Conservation (phyloP, 2,113 vertebrate species). For the Muntiacus muntjak region DNA sequence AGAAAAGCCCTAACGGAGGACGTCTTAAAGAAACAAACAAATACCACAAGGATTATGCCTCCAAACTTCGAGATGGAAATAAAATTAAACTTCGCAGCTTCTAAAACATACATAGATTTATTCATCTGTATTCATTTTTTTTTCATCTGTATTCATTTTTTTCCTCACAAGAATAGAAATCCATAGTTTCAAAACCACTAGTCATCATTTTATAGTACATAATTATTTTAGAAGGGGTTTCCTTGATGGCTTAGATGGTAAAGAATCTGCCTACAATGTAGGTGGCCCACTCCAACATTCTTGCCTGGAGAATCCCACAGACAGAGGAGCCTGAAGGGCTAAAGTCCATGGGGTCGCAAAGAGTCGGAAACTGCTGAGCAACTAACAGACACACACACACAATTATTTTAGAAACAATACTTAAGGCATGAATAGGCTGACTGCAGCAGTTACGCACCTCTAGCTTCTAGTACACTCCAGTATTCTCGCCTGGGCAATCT, state of each 20-base stretch:
- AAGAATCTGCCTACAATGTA: background rate
- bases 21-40: background rate
- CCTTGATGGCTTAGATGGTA: background rate
- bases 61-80: background rate
- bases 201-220: background rate
- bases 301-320: background rate
- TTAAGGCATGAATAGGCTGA: background rate
- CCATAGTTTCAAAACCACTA: background rate
- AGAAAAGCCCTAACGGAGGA: background rate
- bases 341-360: background rate
- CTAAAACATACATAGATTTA: background rate
- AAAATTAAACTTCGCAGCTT: background rate
- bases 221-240: background rate
- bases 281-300: background rate
- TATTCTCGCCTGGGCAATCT: background rate
- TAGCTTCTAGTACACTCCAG: background rate
- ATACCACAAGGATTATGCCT: background rate
- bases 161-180: background rate
- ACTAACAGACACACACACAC: background rate
- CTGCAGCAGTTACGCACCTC: background rate
- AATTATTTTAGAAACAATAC: background rate
- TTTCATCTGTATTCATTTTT: background rate
- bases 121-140: background rate
- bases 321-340: background rate
- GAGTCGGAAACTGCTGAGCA: rapidly evolving